Evolutionary conservation across 2,797 vertebrate species (phyloP), one percentile per base, ranked within the genome.

Genomic region (Nannoperca obscura): DNA sequence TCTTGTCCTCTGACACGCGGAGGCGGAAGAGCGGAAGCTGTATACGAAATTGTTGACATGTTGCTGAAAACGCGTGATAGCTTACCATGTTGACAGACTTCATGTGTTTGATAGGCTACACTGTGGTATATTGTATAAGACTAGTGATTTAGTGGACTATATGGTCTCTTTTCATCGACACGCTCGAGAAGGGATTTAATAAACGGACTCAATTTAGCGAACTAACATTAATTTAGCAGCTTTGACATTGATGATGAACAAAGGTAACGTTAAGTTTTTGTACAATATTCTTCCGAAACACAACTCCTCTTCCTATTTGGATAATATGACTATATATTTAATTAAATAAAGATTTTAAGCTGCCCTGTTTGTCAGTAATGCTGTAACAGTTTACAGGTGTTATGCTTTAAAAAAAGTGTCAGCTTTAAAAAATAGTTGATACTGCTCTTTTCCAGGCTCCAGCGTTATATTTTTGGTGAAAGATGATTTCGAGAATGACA

Each of bases 261-360:
- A 89, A 93, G 93, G 94, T 94, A 89, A 85, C 4, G 22, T 52
- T 1, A 9, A 10, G 17, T 36, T 52, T 47, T 6, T 50, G 0
- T n/a, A 11, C 55, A 34, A 38, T 24, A 17, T n/a, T 13, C 0
- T 3, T 14, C 3, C 47, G 3, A 50, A 63, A 69, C 17, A 44
- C 1, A 5, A 1, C 8, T 30, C 17, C 1, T 1, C 27, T 7
- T 65, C 7, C 2, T 46, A n/a, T 20, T 2, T 30, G 3, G 34
- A 12, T 5, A 14, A 53, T 17, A 7, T 6, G 2, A 52, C 0
- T 7, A 46, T 38, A 2, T 6, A 22, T 5, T 20, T 50, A 20
- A 52, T 47, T 55, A 0, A 17, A 20, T 27, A 0, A 32, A 30
- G 1, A 2, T 15, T 32, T 30, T 7, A 61, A 50, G 15, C 2